These are phyloP conservation scores for Rhodeus uyekii DNA, from an alignment of 2,797 vertebrate species.

Conservation along the genomic window DNA sequence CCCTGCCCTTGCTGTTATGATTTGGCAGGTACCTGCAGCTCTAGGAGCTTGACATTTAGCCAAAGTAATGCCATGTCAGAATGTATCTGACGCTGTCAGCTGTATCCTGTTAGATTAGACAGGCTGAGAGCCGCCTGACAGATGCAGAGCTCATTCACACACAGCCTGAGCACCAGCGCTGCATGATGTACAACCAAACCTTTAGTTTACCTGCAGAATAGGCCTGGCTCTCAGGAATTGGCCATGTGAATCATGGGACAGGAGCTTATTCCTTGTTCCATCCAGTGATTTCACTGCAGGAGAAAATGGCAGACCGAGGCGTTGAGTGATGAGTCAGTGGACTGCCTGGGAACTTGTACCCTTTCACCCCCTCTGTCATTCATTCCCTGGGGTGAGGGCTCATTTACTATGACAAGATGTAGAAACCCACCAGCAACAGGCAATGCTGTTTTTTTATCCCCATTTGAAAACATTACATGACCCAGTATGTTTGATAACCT, in stretches of 20 bases:
- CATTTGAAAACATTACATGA: not conserved
- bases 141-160: constrained; percentile 19
- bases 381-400: constrained; percentile 39
- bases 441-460: constrained; percentile 5
- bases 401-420: constrained; percentile 47
- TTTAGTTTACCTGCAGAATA: constrained; percentile 1
- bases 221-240: not conserved
- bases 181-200: not conserved
- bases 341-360: constrained; percentile 37
- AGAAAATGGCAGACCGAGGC: constrained; percentile 36
- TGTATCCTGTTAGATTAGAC: constrained; percentile 16
- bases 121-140: constrained; percentile 4
- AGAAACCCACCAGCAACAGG: not conserved
- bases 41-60: constrained; percentile 68
- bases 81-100: constrained; percentile 39
- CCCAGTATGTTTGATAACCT: constrained; percentile 10
- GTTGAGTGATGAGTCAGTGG: constrained; percentile 33
- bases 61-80: constrained; percentile 52
- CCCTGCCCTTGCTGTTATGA: constrained; percentile 25
- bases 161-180: not conserved
- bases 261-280: not conserved
- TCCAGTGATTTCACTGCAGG: constrained; percentile 27
- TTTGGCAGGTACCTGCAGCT: constrained; percentile 60
- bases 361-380: constrained; percentile 49
- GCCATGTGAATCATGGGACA: not conserved